phyloP scores from a whole-genome alignment of 2,888 invertebrate genomes.

The Seira ritae region DNA sequence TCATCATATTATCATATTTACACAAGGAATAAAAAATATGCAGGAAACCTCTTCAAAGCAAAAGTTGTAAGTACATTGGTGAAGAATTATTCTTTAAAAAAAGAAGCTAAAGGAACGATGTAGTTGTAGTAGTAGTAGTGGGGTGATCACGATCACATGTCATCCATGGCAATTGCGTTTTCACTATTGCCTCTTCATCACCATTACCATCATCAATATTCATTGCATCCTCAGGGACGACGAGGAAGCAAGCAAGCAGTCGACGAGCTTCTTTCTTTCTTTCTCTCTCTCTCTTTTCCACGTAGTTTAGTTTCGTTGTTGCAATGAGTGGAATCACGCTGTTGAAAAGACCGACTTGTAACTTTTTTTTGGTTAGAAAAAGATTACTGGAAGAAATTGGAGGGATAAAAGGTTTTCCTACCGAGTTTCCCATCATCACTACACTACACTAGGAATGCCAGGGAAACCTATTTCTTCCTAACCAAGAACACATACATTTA shows the following conservation, averaged over 20 bases:
- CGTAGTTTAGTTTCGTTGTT: neutral
- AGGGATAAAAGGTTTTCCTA: conserved; percentile 63
- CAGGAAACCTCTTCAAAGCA: too few species aligned
- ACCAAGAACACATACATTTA: conserved; percentile 57
- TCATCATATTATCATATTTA: too few species aligned
- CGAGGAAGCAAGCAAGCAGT: neutral
- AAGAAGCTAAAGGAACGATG: too few species aligned
- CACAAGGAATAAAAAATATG: too few species aligned
- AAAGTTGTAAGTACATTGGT: too few species aligned
- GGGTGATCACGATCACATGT: conserved; percentile 59
- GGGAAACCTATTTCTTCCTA: conserved; percentile 52
- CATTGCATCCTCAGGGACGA: neutral
- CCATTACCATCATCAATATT: conserved; percentile 34
- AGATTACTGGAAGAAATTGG: conserved; percentile 63
- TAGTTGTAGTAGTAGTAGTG: too few species aligned
- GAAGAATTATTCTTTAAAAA: neutral
- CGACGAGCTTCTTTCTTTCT: conserved; percentile 7
- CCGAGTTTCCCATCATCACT: conserved; percentile 55
- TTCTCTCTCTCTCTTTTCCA: neutral
- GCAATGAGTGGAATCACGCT: neutral
- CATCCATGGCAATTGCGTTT: conserved; percentile 55
- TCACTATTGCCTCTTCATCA: conserved; percentile 42
- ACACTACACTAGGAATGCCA: conserved; percentile 9
- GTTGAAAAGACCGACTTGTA: conserved; percentile 26
- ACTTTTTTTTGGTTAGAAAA: conserved; percentile 51